Evolutionary conservation across 2,797 vertebrate species (phyloP).

Genomic region (Etheostoma nigrum): DNA sequence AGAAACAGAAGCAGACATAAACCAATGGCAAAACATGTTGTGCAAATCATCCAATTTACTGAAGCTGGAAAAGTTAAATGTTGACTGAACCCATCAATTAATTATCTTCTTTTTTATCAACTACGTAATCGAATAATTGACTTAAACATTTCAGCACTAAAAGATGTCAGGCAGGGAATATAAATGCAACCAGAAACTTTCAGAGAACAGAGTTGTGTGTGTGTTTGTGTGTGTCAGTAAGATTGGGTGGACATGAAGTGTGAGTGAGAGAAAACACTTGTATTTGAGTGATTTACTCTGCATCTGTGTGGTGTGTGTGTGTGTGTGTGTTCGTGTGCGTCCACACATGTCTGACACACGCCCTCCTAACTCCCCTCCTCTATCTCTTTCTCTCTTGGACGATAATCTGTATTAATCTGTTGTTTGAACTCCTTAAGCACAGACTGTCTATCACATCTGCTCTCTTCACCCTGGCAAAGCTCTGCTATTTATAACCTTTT

Average conservation of each 20-base stretch:
- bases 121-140: too few relatives aligned
- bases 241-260: constrained; percentile 5
- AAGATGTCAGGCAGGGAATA: too few relatives aligned
- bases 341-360: constrained; percentile 43
- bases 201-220: not conserved
- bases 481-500: constrained; percentile 78
- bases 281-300: constrained; percentile 3
- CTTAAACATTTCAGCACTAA: too few relatives aligned
- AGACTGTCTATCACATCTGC: constrained; percentile 87
- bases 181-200: too few relatives aligned
- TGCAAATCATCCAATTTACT: too few relatives aligned
- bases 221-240: constrained; percentile 9
- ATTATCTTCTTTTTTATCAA: too few relatives aligned
- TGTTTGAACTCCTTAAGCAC: constrained; percentile 88
- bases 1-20: not conserved
- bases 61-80: too few relatives aligned
- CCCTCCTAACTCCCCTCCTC: not conserved
- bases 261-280: constrained; percentile 28
- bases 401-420: constrained; percentile 90
- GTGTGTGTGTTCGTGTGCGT: constrained; percentile 17
- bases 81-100: not conserved
- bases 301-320: constrained; percentile 19
- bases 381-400: constrained; percentile 41
- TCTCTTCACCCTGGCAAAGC: constrained; percentile 83
- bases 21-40: too few relatives aligned